Evolutionary conservation across 2,888 invertebrate species (phyloP).

Genomic region (Cyrtodaria siliqua): DNA sequence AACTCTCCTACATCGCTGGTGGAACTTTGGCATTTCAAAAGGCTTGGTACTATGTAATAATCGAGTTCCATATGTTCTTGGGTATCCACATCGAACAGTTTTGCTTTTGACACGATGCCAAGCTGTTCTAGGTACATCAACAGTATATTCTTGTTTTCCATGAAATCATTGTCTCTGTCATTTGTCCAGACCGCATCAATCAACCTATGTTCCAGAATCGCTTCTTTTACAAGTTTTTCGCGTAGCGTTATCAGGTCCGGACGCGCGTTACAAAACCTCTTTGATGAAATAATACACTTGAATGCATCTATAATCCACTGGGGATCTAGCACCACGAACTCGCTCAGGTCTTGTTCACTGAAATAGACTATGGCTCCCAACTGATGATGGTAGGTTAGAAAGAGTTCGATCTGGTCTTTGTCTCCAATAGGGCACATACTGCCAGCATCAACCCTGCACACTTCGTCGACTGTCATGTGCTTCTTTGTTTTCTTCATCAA

Average conservation of each 20-base stretch:
- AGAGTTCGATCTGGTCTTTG: conserved; percentile 21
- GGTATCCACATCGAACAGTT: conserved; percentile 3
- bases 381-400: conserved; percentile 30
- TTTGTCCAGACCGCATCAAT: conserved; percentile 25
- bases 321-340: conserved; percentile 26
- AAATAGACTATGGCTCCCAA: conserved; percentile 30
- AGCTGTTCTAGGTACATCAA: conserved; percentile 16
- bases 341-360: conserved; percentile 19
- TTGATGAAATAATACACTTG: conserved; percentile 35
- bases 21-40: conserved; percentile 3
- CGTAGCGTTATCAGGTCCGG: background rate
- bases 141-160: conserved; percentile 21
- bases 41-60: conserved; percentile 28
- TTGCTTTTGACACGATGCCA: conserved; percentile 17
- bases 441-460: conserved; percentile 2
- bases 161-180: conserved; percentile 8
- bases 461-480: conserved; percentile 14
- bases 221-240: conserved; percentile 10
- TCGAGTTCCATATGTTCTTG: conserved; percentile 3
- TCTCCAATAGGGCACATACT: conserved; percentile 4
- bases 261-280: conserved; percentile 17
- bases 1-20: no score
- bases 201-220: conserved; percentile 6
- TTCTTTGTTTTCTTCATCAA: conserved; percentile 4
- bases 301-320: conserved; percentile 39